These are phyloP conservation scores for Phataginus tetradactyla DNA, from an alignment of 2,797 vertebrate species.

Conservation along the genomic window DNA sequence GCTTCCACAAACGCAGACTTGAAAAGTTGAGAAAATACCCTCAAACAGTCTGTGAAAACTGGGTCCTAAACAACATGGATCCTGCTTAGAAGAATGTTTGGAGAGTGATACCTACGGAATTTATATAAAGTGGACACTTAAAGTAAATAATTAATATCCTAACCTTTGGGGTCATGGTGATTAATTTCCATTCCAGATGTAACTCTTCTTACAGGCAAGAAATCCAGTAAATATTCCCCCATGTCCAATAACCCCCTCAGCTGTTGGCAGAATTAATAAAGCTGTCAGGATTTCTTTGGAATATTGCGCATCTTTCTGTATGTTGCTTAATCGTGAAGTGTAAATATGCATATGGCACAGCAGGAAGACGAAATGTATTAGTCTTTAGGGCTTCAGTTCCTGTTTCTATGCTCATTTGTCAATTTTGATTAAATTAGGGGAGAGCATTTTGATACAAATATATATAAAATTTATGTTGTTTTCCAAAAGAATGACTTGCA, in stretches of 20 bases:
- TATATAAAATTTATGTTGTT: constrained; percentile 49
- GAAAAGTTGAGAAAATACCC: constrained; percentile 27
- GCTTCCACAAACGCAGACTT: neutral
- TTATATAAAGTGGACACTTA: constrained; percentile 58
- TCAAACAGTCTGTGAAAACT: neutral
- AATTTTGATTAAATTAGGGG: constrained; percentile 66
- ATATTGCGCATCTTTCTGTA: constrained; percentile 43
- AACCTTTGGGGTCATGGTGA: constrained; percentile 60
- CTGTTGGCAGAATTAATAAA: constrained; percentile 66
- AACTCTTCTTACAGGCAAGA: constrained; percentile 45
- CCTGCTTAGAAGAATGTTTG: constrained; percentile 34
- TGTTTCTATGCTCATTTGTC: constrained; percentile 65
- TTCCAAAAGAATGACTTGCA: constrained; percentile 61
- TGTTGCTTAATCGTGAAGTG: constrained; percentile 54
- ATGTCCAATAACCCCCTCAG: neutral
- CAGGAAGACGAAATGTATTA: constrained; percentile 33
- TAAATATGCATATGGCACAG: constrained; percentile 27
- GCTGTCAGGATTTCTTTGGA: constrained; percentile 44
- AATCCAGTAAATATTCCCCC: constrained; percentile 42
- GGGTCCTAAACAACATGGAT: neutral
- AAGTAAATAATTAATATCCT: constrained; percentile 61
- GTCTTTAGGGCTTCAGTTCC: constrained; percentile 20
- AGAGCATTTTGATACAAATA: constrained; percentile 47
- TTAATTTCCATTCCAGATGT: constrained; percentile 69
- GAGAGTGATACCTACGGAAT: constrained; percentile 32